A percentile compares a stretch with the other conserved stretches of the same genome.
Conservation (phyloP, 2,797 vertebrate genomes). For the Schizopygopsis pylzovi region DNA sequence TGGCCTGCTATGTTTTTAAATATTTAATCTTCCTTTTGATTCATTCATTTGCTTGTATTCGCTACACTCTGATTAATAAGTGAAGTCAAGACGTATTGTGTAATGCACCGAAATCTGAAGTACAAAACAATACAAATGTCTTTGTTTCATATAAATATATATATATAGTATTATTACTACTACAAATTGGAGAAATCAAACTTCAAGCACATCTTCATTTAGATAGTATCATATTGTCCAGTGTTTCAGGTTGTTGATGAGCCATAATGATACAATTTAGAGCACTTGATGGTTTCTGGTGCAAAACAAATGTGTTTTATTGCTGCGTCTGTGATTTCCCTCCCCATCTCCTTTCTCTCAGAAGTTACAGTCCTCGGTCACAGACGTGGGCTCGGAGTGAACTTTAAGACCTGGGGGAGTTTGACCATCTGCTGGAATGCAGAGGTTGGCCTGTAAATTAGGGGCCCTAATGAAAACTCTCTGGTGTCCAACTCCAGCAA, state of each 20-base stretch:
- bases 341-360: not conserved
- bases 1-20: not conserved
- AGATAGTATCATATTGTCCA: not conserved
- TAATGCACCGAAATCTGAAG: not conserved
- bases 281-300: not conserved
- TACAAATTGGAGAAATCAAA: not conserved
- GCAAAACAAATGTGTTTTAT: conserved; percentile 32
- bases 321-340: conserved; percentile 19
- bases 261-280: not conserved
- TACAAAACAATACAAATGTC: not conserved
- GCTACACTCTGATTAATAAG: not conserved
- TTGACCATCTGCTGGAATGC: conserved; percentile 86
- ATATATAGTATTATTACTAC: not conserved
- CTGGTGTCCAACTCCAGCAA: conserved; percentile 95
- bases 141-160: not conserved
- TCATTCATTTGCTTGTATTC: conserved; percentile 8
- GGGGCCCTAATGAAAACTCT: conserved; percentile 94
- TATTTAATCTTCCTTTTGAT: conserved; percentile 23
- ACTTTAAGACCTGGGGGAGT: conserved; percentile 77
- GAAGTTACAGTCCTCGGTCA: conserved; percentile 17
- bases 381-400: conserved; percentile 70
- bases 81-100: not conserved
- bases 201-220: not conserved
- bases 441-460: conserved; percentile 96
- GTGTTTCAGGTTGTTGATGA: not conserved